Evolutionary conservation across 2,888 invertebrate species (phyloP).

Genomic region (Zygothrica quintamaculata): DNA sequence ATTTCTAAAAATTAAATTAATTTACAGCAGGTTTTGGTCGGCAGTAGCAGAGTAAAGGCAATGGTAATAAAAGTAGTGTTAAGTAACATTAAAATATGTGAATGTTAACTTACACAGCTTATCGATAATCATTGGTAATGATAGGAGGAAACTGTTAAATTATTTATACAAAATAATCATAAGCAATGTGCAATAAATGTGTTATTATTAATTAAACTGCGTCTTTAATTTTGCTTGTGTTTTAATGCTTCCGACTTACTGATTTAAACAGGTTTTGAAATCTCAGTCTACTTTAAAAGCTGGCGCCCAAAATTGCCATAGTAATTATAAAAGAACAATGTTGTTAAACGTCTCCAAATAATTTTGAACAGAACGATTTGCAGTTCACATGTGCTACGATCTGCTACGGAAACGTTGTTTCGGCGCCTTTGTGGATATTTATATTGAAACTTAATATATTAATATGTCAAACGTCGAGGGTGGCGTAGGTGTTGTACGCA

Average conservation of each 20-base stretch:
- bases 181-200: too few species aligned
- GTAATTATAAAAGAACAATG: slow-evolving; percentile 2
- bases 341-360: background rate
- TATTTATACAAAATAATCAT: too few species aligned
- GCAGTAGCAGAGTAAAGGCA: slow-evolving; percentile 26
- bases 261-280: too few species aligned
- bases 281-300: background rate
- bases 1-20: slow-evolving; percentile 44
- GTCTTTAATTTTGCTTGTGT: too few species aligned
- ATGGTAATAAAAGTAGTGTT: slow-evolving; percentile 36
- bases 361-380: slow-evolving; percentile 29
- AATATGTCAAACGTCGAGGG: slow-evolving; percentile 43
- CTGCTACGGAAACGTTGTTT: slow-evolving; percentile 13
- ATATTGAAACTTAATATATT: slow-evolving; percentile 14
- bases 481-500: slow-evolving; percentile 30
- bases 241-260: too few species aligned
- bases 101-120: background rate
- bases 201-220: too few species aligned
- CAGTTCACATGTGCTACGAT: slow-evolving; percentile 46
- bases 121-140: background rate
- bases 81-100: slow-evolving; percentile 1
- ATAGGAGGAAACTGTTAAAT: too few species aligned
- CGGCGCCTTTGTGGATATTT: slow-evolving; percentile 11
- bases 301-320: background rate
- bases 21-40: slow-evolving; percentile 65